Percentiles rank a stretch among this genome's conserved stretches.
These are phyloP conservation scores for Torymus auratus DNA, from an alignment of 2,888 invertebrate species.

Conservation along the genomic window DNA sequence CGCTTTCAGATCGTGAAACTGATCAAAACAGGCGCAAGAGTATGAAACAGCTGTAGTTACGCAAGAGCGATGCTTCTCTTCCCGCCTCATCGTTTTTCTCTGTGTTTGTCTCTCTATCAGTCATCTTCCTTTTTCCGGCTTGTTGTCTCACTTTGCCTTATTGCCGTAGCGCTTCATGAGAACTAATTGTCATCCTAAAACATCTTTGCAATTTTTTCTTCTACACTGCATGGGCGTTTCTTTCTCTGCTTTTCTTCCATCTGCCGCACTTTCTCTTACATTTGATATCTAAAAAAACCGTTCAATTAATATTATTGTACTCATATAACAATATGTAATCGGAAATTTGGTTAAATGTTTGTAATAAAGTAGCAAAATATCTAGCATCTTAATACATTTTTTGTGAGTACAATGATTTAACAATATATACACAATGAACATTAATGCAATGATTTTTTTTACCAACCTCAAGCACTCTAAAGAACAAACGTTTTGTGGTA, in stretches of 20 bases:
- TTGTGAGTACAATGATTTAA: too few species aligned
- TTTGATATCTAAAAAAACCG: conserved; percentile 1
- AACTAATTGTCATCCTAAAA: conserved; percentile 41
- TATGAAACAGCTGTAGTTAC: conserved; percentile 28
- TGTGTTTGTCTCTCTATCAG: conserved; percentile 48
- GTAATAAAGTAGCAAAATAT: background rate
- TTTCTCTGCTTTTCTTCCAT: conserved; percentile 9
- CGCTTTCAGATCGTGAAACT: background rate
- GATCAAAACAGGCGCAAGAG: conserved; percentile 16
- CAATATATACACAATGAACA: too few species aligned
- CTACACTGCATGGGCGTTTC: conserved; percentile 23
- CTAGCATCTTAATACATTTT: too few species aligned
- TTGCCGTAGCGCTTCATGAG: conserved; percentile 14
- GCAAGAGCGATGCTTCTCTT: conserved; percentile 15
- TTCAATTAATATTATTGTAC: conserved; percentile 13
- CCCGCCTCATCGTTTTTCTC: conserved; percentile 55
- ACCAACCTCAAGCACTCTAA: too few species aligned
- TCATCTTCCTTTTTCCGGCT: conserved; percentile 41
- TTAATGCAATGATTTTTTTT: too few species aligned
- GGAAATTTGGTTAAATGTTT: background rate
- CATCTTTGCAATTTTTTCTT: conserved; percentile 1
- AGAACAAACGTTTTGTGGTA: too few species aligned
- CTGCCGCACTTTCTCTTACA: conserved; percentile 3
- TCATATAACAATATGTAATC: background rate
- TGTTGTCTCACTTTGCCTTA: conserved; percentile 16